Percentiles rank a stretch among this genome's conserved stretches.
Conservation (phyloP, 2,797 vertebrate species). For the Halcyon smyrnensis region DNA sequence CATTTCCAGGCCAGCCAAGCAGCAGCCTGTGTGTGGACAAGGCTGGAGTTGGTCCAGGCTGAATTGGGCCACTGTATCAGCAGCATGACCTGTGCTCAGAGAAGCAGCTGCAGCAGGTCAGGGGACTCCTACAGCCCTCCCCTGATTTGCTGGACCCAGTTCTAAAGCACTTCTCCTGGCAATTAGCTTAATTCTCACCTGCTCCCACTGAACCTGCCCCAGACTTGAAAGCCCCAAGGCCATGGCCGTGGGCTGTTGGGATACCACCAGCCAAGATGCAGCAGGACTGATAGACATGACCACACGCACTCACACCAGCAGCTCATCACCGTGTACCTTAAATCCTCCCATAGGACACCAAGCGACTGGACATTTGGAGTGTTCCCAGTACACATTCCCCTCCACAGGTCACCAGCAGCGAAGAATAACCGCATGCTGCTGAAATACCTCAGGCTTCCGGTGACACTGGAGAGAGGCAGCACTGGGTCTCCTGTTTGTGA, state of each 20-base stretch:
- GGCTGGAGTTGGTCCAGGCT: neutral
- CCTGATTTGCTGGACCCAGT: neutral
- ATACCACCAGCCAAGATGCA: neutral
- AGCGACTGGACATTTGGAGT: neutral
- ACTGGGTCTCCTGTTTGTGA: neutral
- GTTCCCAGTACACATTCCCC: neutral
- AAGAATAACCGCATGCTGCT: fast-evolving
- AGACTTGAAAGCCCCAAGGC: neutral
- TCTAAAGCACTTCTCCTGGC: neutral
- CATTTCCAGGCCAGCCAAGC: neutral
- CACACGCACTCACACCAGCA: fast-evolving
- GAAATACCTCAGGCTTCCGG: neutral
- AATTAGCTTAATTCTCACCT: neutral
- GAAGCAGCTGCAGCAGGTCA: neutral
- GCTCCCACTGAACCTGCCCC: neutral
- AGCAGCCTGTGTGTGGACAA: neutral
- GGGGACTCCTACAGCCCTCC: neutral
- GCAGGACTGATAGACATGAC: neutral
- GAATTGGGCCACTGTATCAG: neutral
- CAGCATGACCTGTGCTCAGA: neutral
- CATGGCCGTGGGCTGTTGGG: neutral
- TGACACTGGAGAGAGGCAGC: neutral
- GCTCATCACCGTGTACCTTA: neutral
- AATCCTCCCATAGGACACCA: fast-evolving
- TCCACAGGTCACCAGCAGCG: neutral